These are phyloP conservation scores for Manacus vitellinus DNA, from an alignment of 2,113 vertebrate genomes.

Conservation along the genomic window DNA sequence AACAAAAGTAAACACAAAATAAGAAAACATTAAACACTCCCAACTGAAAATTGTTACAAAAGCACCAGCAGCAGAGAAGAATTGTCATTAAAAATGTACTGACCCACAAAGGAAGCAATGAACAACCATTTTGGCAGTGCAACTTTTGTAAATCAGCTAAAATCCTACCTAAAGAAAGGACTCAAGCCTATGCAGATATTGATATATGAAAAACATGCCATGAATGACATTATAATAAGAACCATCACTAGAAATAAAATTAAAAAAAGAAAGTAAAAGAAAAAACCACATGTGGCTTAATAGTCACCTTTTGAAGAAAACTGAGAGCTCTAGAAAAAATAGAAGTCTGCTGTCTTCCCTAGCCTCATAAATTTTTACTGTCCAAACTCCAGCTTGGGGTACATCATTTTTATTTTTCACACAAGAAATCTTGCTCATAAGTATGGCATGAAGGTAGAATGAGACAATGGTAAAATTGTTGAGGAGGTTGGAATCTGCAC, in stretches of 20 bases:
- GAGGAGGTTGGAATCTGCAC: background rate
- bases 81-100: conserved; percentile 14
- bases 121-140: background rate
- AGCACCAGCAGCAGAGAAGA: background rate
- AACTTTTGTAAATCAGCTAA: background rate
- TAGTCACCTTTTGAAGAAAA: conserved; percentile 52
- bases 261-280: background rate
- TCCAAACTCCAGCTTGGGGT: conserved; percentile 26
- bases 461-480: conserved; percentile 18
- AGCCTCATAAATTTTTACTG: conserved; percentile 40
- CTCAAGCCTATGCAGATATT: background rate
- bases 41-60: conserved; percentile 5
- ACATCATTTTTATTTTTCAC: conserved; percentile 48
- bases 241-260: background rate
- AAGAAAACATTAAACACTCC: background rate
- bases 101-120: background rate
- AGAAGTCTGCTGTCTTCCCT: background rate
- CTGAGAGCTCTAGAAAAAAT: conserved; percentile 48
- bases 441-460: background rate
- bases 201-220: background rate
- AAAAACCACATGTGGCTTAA: background rate
- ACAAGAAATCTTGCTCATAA: conserved; percentile 31
- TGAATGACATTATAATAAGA: background rate
- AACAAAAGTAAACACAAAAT: background rate
- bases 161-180: background rate